Evolutionary conservation across 2,797 vertebrate species (phyloP).

Genomic region (Champsocephalus gunnari): DNA sequence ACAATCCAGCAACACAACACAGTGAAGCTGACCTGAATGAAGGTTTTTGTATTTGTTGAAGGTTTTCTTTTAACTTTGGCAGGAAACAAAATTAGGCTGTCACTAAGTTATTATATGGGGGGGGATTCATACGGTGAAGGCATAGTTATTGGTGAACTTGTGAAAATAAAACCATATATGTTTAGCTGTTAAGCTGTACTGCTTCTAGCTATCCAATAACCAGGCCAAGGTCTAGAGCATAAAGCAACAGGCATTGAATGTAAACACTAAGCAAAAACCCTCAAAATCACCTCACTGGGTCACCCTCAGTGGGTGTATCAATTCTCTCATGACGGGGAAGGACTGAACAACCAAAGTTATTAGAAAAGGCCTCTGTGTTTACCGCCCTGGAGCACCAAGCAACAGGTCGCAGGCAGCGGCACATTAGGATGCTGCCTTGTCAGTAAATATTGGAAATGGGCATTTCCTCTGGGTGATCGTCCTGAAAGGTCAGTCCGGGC

Average conservation of each 20-base stretch:
- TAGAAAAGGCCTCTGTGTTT: constrained; percentile 31
- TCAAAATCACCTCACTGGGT: background rate
- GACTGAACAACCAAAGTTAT: constrained; percentile 34
- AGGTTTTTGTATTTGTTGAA: constrained; percentile 36
- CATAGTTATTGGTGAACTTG: constrained; percentile 24
- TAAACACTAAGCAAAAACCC: constrained; percentile 1
- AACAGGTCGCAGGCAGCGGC: constrained; percentile 56
- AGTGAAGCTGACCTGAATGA: constrained; percentile 18
- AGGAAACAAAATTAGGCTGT: constrained; percentile 45
- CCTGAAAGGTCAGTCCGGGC: constrained; percentile 81
- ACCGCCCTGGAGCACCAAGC: constrained; percentile 18
- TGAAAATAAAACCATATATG: constrained; percentile 5
- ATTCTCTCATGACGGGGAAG: constrained; percentile 21
- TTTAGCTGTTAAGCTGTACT: background rate
- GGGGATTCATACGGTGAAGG: constrained; percentile 40
- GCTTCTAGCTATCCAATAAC: background rate
- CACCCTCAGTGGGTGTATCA: background rate
- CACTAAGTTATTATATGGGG: constrained; percentile 13
- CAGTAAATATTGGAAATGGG: constrained; percentile 82
- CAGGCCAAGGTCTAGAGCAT: background rate
- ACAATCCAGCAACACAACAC: constrained; percentile 9
- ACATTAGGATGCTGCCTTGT: constrained; percentile 76
- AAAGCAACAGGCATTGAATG: background rate
- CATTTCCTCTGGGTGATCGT: constrained; percentile 81
- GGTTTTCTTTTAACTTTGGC: constrained; percentile 31